These are phyloP conservation scores for Otus scops DNA, from an alignment of 2,797 vertebrate species.

Conservation along the genomic window DNA sequence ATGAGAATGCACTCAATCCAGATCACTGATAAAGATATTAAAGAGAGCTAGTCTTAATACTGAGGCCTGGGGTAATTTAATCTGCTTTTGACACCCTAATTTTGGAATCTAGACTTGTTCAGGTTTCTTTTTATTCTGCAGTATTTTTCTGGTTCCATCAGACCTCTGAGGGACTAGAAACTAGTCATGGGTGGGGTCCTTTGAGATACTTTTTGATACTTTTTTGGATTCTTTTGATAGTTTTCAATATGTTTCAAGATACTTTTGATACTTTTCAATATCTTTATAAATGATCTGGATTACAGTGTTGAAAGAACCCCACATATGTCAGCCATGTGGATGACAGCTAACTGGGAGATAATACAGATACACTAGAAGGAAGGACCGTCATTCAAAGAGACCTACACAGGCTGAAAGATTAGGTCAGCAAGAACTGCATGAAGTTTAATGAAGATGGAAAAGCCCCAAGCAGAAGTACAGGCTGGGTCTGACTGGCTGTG, in stretches of 20 bases:
- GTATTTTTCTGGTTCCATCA: background rate
- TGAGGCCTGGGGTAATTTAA: background rate
- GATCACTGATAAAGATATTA: background rate
- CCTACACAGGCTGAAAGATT: background rate
- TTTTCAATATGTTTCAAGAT: no score
- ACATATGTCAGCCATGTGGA: background rate
- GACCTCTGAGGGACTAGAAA: background rate
- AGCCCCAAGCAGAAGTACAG: background rate
- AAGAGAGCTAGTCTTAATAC: accelerated
- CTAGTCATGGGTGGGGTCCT: no score
- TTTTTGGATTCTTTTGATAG: no score
- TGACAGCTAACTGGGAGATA: background rate
- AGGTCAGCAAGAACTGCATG: background rate
- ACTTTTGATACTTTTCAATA: background rate
- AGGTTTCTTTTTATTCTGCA: background rate
- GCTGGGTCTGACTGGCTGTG: background rate
- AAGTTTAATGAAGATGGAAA: background rate
- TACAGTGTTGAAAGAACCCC: background rate
- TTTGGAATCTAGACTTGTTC: background rate
- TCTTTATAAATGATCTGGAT: background rate
- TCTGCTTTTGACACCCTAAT: background rate
- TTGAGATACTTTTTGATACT: no score
- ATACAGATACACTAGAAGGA: background rate
- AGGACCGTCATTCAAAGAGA: no score
- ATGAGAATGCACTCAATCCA: background rate